Evolutionary conservation across 2,113 vertebrate genomes (phyloP), one percentile per base, ranked within the genome.

Genomic region (Pandion haliaetus): DNA sequence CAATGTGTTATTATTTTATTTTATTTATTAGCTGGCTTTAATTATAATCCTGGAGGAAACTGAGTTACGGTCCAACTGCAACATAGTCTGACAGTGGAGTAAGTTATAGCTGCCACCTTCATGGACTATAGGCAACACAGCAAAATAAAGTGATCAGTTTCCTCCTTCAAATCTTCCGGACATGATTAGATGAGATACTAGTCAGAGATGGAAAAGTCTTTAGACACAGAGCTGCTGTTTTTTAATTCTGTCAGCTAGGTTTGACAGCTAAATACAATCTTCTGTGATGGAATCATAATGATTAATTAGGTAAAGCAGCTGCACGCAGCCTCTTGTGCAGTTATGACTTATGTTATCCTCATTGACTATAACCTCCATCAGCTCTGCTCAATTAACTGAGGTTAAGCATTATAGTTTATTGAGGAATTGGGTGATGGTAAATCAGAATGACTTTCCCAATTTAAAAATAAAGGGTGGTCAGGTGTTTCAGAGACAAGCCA

Each of bases 1-100:
- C 81, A 81, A 93, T 97, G 50, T 49, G 47, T 59, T 97, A 69
- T 92, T 94, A 93, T 57, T 96, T 95, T 59, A 88, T 94, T 93
- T 96, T 95, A 94, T 96, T 95, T 97, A 94, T 96, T 96, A 79
- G 16, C 21, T 91, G 10, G 12, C 71, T 97, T 96, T 97, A 96
- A 98, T 97, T 97, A 92, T 29, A 93, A 82, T 82, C 84, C 79
- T 59, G 38, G 78, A 96, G 59, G 76, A 96, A 91, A 14, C 12
- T 82, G 81, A 95, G 72, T 89, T 81, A 72, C 34, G 5, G 29
- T 45, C 44, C 63, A 84, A 49, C 47, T 94, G 61, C 61, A 95
- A 38, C 31, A 72, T 4, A 40, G 63, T n/a, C 47, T 93, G 88
- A 90, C 9, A 36, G 57, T 17, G 32, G 25, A 93, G 57, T 92